Evolutionary conservation across 2,888 invertebrate species (phyloP).

Genomic region (Phaedon cochleariae): DNA sequence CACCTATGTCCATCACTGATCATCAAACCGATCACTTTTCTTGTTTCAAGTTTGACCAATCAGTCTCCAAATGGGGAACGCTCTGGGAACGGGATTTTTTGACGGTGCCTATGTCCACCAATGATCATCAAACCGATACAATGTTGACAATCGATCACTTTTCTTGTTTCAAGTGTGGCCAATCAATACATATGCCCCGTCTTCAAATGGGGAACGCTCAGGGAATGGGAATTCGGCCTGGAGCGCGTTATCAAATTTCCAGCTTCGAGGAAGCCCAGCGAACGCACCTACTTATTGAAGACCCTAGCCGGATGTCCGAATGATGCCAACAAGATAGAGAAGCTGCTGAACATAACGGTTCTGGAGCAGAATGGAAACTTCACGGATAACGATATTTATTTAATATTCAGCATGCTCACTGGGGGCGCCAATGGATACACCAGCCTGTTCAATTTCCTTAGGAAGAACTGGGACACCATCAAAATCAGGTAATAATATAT

Average conservation of each 20-base stretch:
- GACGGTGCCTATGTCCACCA: too few species aligned
- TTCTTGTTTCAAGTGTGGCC: too few species aligned
- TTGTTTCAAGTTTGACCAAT: too few species aligned
- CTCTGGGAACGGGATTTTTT: too few species aligned
- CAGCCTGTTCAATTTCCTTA: constrained; percentile 75
- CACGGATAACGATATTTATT: constrained; percentile 77
- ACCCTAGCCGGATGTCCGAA: constrained; percentile 81
- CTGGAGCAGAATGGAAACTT: constrained; percentile 77
- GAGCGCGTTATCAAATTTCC: constrained; percentile 81
- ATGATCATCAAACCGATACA: too few species aligned
- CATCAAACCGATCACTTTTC: too few species aligned
- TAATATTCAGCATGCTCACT: constrained; percentile 79
- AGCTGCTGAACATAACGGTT: constrained; percentile 73
- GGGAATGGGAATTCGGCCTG: constrained; percentile 85
- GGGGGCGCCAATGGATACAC: constrained; percentile 77
- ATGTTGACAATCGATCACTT: too few species aligned
- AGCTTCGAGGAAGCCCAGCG: constrained; percentile 73
- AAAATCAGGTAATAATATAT: constrained; percentile 68
- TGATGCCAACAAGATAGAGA: constrained; percentile 74
- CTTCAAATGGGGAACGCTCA: constrained; percentile 80
- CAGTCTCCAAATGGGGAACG: too few species aligned
- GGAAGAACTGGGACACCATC: constrained; percentile 74
- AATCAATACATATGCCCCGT: constrained; percentile 83
- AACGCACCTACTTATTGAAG: constrained; percentile 80
- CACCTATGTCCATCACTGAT: too few species aligned